Evolutionary conservation across 2,888 invertebrate genomes (phyloP).

Genomic region (Macaria notata): DNA sequence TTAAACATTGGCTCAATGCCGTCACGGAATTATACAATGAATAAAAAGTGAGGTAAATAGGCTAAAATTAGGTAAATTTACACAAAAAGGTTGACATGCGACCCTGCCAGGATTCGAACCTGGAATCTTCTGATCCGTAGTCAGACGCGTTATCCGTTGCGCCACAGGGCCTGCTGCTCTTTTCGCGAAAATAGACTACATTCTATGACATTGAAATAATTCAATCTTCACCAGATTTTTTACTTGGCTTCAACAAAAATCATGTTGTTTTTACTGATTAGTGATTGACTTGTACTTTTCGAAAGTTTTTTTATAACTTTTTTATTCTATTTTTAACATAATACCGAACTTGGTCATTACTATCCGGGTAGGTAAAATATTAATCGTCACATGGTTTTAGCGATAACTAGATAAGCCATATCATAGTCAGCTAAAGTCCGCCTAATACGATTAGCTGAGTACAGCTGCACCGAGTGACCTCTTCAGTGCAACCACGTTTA

Average conservation of each 20-base stretch:
- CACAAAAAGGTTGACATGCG: constrained; percentile 48
- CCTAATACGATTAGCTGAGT: constrained; percentile 17
- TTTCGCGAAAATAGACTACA: constrained; percentile 28
- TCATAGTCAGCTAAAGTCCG: too few species aligned
- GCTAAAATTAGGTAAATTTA: constrained; percentile 29
- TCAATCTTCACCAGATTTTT: too few species aligned
- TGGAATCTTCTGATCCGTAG: constrained; percentile 87
- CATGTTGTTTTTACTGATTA: too few species aligned
- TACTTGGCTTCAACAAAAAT: too few species aligned
- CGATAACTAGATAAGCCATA: too few species aligned
- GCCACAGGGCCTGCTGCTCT: constrained; percentile 79
- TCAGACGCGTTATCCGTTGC: constrained; percentile 87
- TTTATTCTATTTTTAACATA: too few species aligned
- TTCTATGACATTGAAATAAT: too few species aligned
- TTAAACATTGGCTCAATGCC: constrained; percentile 65
- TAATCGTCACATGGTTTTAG: too few species aligned
- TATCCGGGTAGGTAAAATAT: too few species aligned
- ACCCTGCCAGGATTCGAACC: constrained; percentile 85
- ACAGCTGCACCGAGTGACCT: constrained; percentile 14
- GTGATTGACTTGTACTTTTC: too few species aligned
- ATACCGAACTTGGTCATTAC: too few species aligned
- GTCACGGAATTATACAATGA: constrained; percentile 59
- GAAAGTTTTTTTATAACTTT: too few species aligned
- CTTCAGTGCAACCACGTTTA: constrained; percentile 3
- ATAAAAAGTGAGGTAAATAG: constrained; percentile 43